Evolutionary conservation across 2,113 vertebrate species (phyloP), one percentile per base, ranked within the genome.

Genomic region (Corythornis vintsioides): DNA sequence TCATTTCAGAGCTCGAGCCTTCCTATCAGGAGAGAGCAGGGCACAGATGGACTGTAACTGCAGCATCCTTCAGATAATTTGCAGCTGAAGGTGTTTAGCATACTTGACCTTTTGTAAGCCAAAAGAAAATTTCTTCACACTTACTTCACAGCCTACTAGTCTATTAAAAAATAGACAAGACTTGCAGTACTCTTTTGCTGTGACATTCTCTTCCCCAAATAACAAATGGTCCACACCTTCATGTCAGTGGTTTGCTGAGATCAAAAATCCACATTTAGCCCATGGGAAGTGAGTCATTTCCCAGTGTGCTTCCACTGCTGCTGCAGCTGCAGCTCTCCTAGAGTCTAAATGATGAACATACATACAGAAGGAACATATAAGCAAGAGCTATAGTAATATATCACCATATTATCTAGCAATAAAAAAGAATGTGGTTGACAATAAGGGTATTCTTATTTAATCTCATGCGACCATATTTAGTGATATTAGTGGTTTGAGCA

Each of bases 231-330:
- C 61, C 87, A 93, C 92, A 93, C 93, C 94, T 94, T 86, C 69
- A 29, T 86, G 69, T 82, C 82, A 69, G 83, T 10, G 52, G 43
- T 75, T 61, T 82, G 52, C 59, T 85, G 66, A 61, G 92, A 89
- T 10, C 15, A 92, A 83, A 86, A 94, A 96, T 89, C 94, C 33
- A 24, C 0, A 1, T 66, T 50, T 79, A 85, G 70, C 92, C 86
- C 21, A 1, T 61, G 90, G 93, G 92, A 94, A 70, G 70, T 93
- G 96, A 96, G 80, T 96, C 81, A 95, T 92, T 94, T 91, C 78
- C 72, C 59, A 0, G 0, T 13, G 26, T 20, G 35, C 75, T 93
- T 78, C 74, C 63, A 88, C 38, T 89, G 83, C 72, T 90, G 55
- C 82, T 87, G 92, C 96, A 95, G 94, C 95, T 95, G 95, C 80